Conservation (phyloP, 2,113 vertebrate genomes). For the Hirundichthys speculiger region DNA sequence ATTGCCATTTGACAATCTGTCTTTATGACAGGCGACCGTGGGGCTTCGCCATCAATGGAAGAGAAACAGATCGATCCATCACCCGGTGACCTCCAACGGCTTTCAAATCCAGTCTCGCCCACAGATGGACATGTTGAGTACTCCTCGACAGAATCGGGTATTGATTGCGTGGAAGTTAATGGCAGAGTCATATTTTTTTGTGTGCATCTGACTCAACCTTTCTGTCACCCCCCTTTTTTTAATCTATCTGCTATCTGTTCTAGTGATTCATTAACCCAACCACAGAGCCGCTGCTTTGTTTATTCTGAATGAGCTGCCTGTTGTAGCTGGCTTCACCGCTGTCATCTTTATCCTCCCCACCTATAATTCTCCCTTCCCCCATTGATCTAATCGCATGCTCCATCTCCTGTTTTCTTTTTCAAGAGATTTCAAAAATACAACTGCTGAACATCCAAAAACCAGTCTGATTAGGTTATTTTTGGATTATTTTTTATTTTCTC, state of each 20-base stretch:
- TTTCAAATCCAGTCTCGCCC: slow-evolving; percentile 71
- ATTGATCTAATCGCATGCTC: slow-evolving; percentile 55
- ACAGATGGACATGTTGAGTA: slow-evolving; percentile 77
- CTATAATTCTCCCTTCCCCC: slow-evolving; percentile 50
- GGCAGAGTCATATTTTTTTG: slow-evolving; percentile 74
- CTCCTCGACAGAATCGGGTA: slow-evolving; percentile 73
- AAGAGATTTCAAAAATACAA: slow-evolving; percentile 43
- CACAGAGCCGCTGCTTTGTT: slow-evolving; percentile 50
- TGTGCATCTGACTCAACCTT: slow-evolving; percentile 57
- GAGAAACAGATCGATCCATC: slow-evolving; percentile 82
- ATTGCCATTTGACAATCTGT: slow-evolving; percentile 80
- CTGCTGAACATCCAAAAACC: slow-evolving; percentile 51
- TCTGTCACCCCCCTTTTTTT: slow-evolving; percentile 38
- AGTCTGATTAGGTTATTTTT: slow-evolving; percentile 58
- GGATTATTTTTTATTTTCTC: slow-evolving; percentile 82
- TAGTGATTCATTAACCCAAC: slow-evolving; percentile 57
- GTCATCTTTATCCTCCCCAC: slow-evolving; percentile 45
- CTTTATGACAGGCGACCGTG: slow-evolving; percentile 77
- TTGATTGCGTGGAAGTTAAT: slow-evolving; percentile 79
- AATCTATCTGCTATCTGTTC: slow-evolving; percentile 39
- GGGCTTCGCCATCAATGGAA: slow-evolving; percentile 70
- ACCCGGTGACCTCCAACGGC: slow-evolving; percentile 71
- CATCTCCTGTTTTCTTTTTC: slow-evolving; percentile 39
- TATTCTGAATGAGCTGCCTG: slow-evolving; percentile 50
- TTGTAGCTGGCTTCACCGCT: slow-evolving; percentile 31